These are phyloP conservation scores for Ispidina picta DNA, from an alignment of 2,797 vertebrate species.

Conservation along the genomic window DNA sequence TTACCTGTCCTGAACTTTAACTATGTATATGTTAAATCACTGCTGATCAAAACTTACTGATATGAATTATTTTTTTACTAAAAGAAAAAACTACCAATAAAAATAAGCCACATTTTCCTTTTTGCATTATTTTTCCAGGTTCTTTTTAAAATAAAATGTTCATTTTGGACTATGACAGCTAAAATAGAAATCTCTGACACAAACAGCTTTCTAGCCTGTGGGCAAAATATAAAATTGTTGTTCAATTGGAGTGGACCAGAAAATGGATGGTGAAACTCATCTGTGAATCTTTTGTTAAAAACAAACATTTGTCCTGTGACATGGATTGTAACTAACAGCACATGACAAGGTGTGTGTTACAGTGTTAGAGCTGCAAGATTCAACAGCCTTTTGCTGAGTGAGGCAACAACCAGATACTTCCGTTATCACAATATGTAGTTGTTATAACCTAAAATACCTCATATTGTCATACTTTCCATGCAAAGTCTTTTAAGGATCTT, in stretches of 20 bases:
- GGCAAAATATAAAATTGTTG: constrained; percentile 56
- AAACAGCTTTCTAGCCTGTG: constrained; percentile 35
- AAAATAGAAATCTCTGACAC: constrained; percentile 59
- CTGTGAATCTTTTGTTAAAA: constrained; percentile 45
- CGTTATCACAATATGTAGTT: neutral
- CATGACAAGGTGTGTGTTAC: neutral
- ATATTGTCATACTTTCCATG: neutral
- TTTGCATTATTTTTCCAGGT: constrained; percentile 30
- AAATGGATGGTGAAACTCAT: constrained; percentile 42
- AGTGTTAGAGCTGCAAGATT: neutral
- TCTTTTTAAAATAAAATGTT: constrained; percentile 59
- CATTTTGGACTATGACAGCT: constrained; percentile 12
- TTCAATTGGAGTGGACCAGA: constrained; percentile 60
- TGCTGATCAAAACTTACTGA: neutral
- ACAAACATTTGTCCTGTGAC: constrained; percentile 35
- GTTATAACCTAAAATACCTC: neutral
- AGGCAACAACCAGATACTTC: neutral
- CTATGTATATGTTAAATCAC: neutral
- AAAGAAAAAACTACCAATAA: neutral
- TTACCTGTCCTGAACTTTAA: neutral
- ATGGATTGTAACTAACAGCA: constrained; percentile 20
- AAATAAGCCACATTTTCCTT: constrained; percentile 34
- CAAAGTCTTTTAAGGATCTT: neutral
- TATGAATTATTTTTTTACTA: neutral
- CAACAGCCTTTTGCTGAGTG: neutral